phyloP scores from a whole-genome alignment of 2,797 vertebrate genomes.

The Chromobotia macracanthus region DNA sequence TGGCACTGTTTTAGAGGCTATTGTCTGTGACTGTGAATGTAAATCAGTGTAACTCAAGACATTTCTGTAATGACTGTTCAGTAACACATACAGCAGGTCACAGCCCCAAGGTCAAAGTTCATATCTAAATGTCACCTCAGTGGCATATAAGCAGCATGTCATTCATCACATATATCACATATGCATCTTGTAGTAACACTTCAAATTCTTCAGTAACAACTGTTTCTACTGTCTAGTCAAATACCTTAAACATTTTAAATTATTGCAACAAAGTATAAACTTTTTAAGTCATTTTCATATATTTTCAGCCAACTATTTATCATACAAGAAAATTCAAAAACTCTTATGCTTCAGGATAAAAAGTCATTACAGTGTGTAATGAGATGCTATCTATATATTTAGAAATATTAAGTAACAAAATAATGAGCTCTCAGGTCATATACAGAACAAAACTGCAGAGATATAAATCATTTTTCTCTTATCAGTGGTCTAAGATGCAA shows the following conservation, averaged over 20 bases:
- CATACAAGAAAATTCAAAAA: not conserved
- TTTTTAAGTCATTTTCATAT: not conserved
- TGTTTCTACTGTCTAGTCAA: no score
- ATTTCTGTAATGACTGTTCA: constrained; percentile 19
- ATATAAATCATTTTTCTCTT: not conserved
- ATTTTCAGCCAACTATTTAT: not conserved
- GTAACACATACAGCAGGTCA: constrained; percentile 38
- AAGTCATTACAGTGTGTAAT: not conserved
- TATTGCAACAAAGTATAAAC: not conserved
- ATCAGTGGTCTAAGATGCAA: not conserved
- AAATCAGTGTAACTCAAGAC: constrained; percentile 12
- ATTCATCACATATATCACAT: not conserved
- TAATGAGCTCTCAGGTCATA: constrained; percentile 18
- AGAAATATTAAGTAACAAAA: constrained; percentile 24
- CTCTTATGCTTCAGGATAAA: not conserved
- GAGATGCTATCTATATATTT: constrained; percentile 14
- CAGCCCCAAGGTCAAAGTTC: constrained; percentile 26
- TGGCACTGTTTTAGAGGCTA: not conserved
- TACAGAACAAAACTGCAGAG: constrained; percentile 16
- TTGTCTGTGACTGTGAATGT: constrained; percentile 39
- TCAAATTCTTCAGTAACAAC: no score
- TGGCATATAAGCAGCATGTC: not conserved
- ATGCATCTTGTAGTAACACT: not conserved
- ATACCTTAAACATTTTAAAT: constrained; percentile 5
- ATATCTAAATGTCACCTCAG: not conserved